Evolutionary conservation across 2,888 invertebrate genomes (phyloP).

Genomic region (Leucoptera coffeella): DNA sequence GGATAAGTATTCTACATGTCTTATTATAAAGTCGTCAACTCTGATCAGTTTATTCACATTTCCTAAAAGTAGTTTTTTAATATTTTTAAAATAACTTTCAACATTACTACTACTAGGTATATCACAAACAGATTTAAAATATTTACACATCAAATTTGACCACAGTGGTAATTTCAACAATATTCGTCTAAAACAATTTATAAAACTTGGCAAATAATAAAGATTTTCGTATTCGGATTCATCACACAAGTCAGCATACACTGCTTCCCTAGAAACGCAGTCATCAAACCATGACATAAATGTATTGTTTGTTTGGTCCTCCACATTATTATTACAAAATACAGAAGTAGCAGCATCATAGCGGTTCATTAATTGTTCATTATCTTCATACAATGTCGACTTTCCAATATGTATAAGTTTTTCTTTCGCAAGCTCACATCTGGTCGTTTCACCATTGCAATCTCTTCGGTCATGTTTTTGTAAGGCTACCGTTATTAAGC

Average conservation of each 20-base stretch:
- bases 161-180: slow-evolving; percentile 5
- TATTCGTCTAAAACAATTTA: slow-evolving; percentile 4
- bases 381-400: slow-evolving; percentile 2
- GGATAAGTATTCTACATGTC: slow-evolving; percentile 5
- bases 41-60: slow-evolving; percentile 4
- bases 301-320: no score
- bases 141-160: slow-evolving; percentile 5
- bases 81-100: slow-evolving; percentile 6
- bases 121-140: slow-evolving; percentile 3
- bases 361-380: slow-evolving; percentile 1
- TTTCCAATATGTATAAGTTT: slow-evolving; percentile 1
- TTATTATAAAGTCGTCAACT: slow-evolving; percentile 6
- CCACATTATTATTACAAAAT: no score
- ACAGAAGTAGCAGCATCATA: no score
- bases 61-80: slow-evolving; percentile 1
- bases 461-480: no score
- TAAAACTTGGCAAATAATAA: slow-evolving; percentile 6
- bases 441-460: slow-evolving; percentile 4
- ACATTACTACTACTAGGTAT: slow-evolving; percentile 5
- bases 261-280: slow-evolving; percentile 4
- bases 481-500: no score
- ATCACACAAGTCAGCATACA: slow-evolving; percentile 4
- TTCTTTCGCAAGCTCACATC: slow-evolving; percentile 6
- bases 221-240: slow-evolving; percentile 3
- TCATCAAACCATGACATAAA: slow-evolving; percentile 1